Percentiles rank a stretch among this genome's conserved stretches.
phyloP scores from a whole-genome alignment of 2,797 vertebrate species.

The Falco cherrug region DNA sequence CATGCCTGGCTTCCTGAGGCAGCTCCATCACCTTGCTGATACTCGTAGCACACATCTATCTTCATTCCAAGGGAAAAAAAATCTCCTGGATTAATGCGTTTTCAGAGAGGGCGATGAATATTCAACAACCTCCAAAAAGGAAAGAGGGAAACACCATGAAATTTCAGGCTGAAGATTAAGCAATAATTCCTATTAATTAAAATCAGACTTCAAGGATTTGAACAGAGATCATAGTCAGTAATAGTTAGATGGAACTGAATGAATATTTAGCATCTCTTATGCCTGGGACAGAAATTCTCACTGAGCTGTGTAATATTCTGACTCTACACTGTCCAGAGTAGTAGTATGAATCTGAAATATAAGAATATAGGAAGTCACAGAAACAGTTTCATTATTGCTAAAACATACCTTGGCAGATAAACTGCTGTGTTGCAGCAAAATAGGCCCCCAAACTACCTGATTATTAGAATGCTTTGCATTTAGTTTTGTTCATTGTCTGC shows the following conservation, averaged over 20 bases:
- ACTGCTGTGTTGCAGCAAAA: not conserved
- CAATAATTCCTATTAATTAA: constrained; percentile 35
- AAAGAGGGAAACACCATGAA: not conserved
- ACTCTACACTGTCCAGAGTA: not conserved
- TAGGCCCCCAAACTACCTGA: not conserved
- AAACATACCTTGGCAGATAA: not conserved
- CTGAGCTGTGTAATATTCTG: not conserved
- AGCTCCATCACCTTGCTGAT: not conserved
- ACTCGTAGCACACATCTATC: not conserved
- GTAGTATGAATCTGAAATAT: not conserved
- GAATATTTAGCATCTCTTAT: not conserved
- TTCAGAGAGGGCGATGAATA: not conserved
- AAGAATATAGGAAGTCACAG: not conserved
- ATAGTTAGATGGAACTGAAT: not conserved
- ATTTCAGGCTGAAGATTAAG: constrained; percentile 2
- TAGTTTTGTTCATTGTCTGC: not conserved
- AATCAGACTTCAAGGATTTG: not conserved
- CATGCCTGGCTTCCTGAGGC: not conserved
- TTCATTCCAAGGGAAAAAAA: not conserved
- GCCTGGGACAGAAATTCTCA: not conserved
- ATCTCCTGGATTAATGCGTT: not conserved
- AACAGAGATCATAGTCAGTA: not conserved
- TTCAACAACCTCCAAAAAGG: not conserved
- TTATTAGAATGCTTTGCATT: not conserved
- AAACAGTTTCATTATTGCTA: not conserved